Evolutionary conservation across 2,888 invertebrate genomes (phyloP), one percentile per base, ranked within the genome.

Genomic region (Tiliacea aurago): DNA sequence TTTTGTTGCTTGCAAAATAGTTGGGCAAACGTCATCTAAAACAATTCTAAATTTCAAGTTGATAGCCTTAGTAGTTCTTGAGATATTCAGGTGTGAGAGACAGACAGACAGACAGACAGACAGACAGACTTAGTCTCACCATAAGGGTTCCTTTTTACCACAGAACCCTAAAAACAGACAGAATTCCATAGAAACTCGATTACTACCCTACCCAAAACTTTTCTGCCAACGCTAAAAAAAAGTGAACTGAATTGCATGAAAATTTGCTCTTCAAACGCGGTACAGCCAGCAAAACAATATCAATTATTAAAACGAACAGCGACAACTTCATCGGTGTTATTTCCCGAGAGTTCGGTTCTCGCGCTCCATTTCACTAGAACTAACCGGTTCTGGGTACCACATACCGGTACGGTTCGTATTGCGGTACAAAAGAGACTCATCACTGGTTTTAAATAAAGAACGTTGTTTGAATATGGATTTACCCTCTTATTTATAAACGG

Each of bases 301-400:
- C 78, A 83, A 84, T 86, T 87, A 87, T 87, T 86, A 83, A 87
- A 77, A 77, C 77, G 75, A 47, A 65, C 70, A 70, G 56, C 73
- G 83, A 82, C 84, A 85, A 86, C 73, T 75, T 84, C 84, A 87
- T 86, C 76, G 81, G 69, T 75, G 79, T 84, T 87, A 85, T 88
- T 86, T 87, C 84, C 89, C 85, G 83, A 67, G 85, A 82, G 83
- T 81, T 87, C 79, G 73, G 84, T 81, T 85, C 66, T 71, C 75
- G 58, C 76, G 83, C 84, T 87, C 83, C 86, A 87, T 85, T 89
- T 87, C 86, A 86, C 86, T 70, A 78, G 64, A 83, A 84, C 86
- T 83, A 80, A 82, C 84, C 71, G 59, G 56, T 70, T 67, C 43
- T 64, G 70, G 67, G 49, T 70, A 66, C 28, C 28, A 28, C 28